Percentiles rank a stretch among this genome's conserved stretches.
phyloP scores from a whole-genome alignment of 2,113 vertebrate species.

The Anarrhichthys ocellatus region DNA sequence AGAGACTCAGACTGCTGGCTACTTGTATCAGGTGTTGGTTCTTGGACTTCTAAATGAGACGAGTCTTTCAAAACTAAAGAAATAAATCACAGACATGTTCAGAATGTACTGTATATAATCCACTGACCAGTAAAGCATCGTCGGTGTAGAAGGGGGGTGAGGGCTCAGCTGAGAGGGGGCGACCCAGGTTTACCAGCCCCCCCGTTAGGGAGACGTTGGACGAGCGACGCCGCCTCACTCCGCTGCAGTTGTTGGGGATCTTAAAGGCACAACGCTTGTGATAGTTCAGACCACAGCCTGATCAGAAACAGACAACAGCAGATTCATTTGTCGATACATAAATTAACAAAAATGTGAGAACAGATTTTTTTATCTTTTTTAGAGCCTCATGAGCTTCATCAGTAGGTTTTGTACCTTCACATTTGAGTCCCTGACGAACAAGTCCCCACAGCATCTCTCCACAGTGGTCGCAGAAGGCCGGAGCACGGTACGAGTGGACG shows the following conservation, averaged over 20 bases:
- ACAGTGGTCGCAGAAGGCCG: conserved; percentile 98
- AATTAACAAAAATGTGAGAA: background rate
- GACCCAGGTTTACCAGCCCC: conserved; percentile 85
- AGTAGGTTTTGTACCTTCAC: conserved; percentile 87
- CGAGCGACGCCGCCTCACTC: conserved; percentile 89
- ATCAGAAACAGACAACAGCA: background rate
- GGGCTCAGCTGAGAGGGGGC: conserved; percentile 90
- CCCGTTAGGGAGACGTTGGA: conserved; percentile 95
- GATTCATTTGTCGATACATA: background rate
- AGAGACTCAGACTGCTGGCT: background rate
- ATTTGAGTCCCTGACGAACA: conserved; percentile 97
- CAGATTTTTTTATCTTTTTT: background rate
- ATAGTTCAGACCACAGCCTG: conserved; percentile 97
- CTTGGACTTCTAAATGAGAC: background rate
- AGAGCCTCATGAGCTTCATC: no score
- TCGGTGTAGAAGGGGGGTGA: conserved; percentile 83
- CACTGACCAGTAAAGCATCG: conserved; percentile 91
- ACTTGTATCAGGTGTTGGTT: no score
- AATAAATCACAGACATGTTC: background rate
- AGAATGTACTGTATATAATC: no score
- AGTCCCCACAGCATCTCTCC: conserved; percentile 99
- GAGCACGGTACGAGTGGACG: conserved; percentile 95
- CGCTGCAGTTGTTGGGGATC: conserved; percentile 98
- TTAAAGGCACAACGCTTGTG: conserved; percentile 99
- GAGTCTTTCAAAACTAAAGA: background rate